Evolutionary conservation across 2,113 vertebrate species (phyloP), one percentile per base, ranked within the genome.

Genomic region (Protomyctophum bolini): DNA sequence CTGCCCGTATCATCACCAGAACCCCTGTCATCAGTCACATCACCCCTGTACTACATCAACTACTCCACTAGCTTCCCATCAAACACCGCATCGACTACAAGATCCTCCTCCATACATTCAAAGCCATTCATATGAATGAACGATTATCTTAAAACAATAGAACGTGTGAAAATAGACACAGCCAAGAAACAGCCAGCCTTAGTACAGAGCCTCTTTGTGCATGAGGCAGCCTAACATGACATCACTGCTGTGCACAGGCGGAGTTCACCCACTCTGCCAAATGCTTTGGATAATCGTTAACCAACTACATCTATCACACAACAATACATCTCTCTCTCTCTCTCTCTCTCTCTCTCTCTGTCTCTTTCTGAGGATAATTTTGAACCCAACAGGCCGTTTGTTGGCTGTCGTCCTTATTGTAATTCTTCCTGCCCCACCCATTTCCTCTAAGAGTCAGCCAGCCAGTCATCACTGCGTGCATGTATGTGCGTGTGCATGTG

Each of bases 211-310:
- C 50, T 15, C 54, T 75, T 67, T 81, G 65, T 81, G 66, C 0
- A 11, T 73, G 57, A 1, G n/a, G 68, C 65, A 68, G 7, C 29
- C 6, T 50, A 2, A 12, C 52, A 52, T 82, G 78, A 80, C 83
- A 83, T 88, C 86, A 84, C 56, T 65, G 62, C 11, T 12, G 54
- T 15, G 56, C 62, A 58, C 62, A 58, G 57, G 47, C 52, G 14
- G 68, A 52, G 55, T 72, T 54, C 3, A 9, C 56, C 46, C 58
- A 48, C 5, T 4, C 59, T 58, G 80, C 77, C 28, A 72, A 76
- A 79, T 41, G 76, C 46, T 76, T 73, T 50, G 72, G 60, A 80
- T 79, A 71, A 83, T 75, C 63, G 84, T 84, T 76, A 76, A 79
- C 63, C 57, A 52, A 51, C n/a, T 21, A 59, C 46, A 21, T 59